Conservation (phyloP, 2,797 vertebrate species). For the Trachops cirrhosus region DNA sequence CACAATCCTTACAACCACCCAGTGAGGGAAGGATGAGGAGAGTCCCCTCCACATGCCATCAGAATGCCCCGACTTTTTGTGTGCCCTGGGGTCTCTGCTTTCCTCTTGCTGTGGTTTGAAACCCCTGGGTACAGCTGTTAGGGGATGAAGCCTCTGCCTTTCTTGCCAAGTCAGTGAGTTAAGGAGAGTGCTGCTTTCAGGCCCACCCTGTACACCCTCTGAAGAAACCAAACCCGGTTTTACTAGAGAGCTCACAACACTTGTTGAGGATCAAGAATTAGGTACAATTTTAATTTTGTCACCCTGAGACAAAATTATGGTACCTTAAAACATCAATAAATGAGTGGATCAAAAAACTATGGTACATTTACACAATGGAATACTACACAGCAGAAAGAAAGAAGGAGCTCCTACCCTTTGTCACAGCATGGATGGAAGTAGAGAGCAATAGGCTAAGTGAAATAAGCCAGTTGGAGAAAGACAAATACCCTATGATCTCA, state of each 20-base stretch:
- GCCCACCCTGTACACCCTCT: not conserved
- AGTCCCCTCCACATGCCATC: not conserved
- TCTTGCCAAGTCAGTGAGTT: not conserved
- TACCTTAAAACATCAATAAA: not conserved
- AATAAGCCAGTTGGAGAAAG: too few relatives aligned
- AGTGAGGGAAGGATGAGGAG: not conserved
- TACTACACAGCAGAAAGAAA: too few relatives aligned
- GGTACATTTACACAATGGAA: too few relatives aligned
- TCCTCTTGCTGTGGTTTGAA: not conserved
- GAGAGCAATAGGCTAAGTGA: too few relatives aligned
- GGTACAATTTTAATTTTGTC: not conserved
- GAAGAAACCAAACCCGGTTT: not conserved
- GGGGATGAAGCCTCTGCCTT: not conserved
- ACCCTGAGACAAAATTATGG: not conserved
- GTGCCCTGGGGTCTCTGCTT: not conserved
- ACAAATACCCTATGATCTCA: too few relatives aligned
- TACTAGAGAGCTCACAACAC: not conserved
- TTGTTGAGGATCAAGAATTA: not conserved
- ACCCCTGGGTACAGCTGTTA: not conserved
- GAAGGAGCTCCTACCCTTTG: too few relatives aligned
- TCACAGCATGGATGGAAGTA: too few relatives aligned
- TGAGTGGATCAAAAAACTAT: too few relatives aligned
- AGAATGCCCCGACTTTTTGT: not conserved
- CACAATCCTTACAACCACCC: not conserved
- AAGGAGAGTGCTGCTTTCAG: not conserved